Evolutionary conservation across 2,113 vertebrate genomes (phyloP).

Genomic region (Melanotaenia duboulayi): DNA sequence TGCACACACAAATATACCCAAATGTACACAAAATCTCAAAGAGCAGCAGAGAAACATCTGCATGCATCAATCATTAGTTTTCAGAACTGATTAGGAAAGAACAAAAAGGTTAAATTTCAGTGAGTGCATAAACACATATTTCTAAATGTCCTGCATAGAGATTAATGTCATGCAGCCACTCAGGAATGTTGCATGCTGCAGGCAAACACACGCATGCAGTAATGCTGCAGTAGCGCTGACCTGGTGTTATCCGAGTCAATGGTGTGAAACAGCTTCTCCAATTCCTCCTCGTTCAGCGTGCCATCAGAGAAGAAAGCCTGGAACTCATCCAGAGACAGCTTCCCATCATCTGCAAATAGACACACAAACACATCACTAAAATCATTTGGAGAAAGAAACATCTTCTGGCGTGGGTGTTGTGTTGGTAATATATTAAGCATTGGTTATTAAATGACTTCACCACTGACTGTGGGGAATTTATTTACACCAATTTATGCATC

Average conservation of each 20-base stretch:
- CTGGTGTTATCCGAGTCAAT: conserved; percentile 98
- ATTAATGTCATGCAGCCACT: conserved; percentile 26
- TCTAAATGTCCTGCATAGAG: not conserved
- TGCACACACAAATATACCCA: not conserved
- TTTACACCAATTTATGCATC: too few species aligned
- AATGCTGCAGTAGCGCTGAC: conserved; percentile 74
- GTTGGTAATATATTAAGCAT: too few species aligned
- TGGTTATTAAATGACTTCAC: not conserved
- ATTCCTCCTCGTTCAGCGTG: conserved; percentile 92
- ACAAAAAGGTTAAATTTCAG: conserved; percentile 18
- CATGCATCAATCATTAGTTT: conserved; percentile 9
- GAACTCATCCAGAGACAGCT: conserved; percentile 97
- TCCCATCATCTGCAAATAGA: conserved; percentile 90
- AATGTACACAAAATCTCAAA: too few species aligned
- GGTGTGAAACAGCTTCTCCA: conserved; percentile 95
- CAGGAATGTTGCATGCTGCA: not conserved
- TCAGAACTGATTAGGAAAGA: conserved; percentile 30
- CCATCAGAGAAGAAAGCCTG: conserved; percentile 98
- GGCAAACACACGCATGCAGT: not conserved
- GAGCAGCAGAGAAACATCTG: conserved; percentile 28
- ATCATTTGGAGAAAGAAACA: not conserved
- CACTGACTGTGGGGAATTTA: not conserved
- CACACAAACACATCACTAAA: conserved; percentile 25
- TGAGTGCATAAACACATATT: conserved; percentile 4
- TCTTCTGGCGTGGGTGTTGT: too few species aligned